phyloP scores from a whole-genome alignment of 2,797 vertebrate genomes.

The Neomorphus geoffroyi region DNA sequence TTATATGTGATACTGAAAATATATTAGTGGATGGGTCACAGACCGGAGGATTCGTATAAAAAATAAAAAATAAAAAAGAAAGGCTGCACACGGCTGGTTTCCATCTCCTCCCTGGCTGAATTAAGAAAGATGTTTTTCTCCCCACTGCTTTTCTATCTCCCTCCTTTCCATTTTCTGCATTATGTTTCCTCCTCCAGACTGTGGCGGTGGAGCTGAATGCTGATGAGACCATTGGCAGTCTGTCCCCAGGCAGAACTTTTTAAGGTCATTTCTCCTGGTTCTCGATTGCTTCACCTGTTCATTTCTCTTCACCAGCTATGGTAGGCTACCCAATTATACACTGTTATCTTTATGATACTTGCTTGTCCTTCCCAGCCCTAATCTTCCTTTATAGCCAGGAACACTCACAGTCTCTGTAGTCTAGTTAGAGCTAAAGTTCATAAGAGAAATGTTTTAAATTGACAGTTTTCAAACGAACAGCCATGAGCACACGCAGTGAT shows the following conservation, averaged over 20 bases:
- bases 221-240: constrained; percentile 53
- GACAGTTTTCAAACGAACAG: background rate
- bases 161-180: constrained; percentile 49
- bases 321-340: constrained; percentile 43
- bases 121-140: constrained; percentile 59
- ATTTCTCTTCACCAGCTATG: constrained; percentile 12
- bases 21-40: background rate
- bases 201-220: constrained; percentile 59
- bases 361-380: constrained; percentile 37
- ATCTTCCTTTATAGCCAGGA: constrained; percentile 34
- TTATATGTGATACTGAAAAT: background rate
- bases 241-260: constrained; percentile 57
- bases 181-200: constrained; percentile 63
- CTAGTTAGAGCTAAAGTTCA: constrained; percentile 27
- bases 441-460: constrained; percentile 7
- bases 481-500: rapidly evolving
- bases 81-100: background rate
- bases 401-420: constrained; percentile 10
- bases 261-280: constrained; percentile 62
- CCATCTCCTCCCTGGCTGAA: constrained; percentile 34
- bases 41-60: background rate
- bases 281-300: constrained; percentile 6
- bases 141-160: constrained; percentile 32
- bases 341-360: constrained; percentile 34
- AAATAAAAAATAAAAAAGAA: background rate